Conservation (phyloP, 2,797 vertebrate genomes). For the Tragelaphus oryx region DNA sequence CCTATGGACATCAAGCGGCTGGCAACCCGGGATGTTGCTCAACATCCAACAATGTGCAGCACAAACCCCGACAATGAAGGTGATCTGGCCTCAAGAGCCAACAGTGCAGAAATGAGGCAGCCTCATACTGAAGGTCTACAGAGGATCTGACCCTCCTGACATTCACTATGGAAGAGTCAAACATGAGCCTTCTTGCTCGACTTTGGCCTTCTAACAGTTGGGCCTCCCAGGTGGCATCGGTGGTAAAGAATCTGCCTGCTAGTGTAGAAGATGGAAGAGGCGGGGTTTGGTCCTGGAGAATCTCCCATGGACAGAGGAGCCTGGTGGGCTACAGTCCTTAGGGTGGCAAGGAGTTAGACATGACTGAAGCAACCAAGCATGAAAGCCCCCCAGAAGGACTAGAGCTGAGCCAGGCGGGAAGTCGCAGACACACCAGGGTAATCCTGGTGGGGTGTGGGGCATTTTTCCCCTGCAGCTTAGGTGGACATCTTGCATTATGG, state of each 20-base stretch:
- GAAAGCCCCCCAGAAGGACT: background rate
- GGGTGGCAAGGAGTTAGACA: background rate
- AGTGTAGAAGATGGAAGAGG: background rate
- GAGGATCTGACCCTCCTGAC: background rate
- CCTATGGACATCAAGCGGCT: background rate
- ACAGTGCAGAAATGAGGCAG: rapidly evolving
- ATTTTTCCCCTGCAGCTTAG: constrained; percentile 54
- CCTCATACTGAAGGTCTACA: background rate
- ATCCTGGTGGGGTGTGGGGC: constrained; percentile 33
- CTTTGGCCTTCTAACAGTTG: constrained; percentile 31
- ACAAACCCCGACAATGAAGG: background rate
- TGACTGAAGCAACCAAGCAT: background rate
- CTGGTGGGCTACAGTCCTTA: background rate
- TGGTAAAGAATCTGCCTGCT: background rate
- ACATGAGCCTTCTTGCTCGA: background rate
- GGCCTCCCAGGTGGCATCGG: background rate
- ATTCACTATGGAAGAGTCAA: background rate
- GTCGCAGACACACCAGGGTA: background rate
- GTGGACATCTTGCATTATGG: constrained; percentile 76
- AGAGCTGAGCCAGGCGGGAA: background rate
- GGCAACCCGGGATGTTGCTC: background rate
- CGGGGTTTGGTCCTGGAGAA: background rate
- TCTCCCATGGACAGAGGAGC: background rate
- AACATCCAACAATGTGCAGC: background rate
- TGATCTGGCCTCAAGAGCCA: background rate